These are phyloP conservation scores for Proterorhinus semilunaris DNA, from an alignment of 2,113 vertebrate species.

Conservation along the genomic window DNA sequence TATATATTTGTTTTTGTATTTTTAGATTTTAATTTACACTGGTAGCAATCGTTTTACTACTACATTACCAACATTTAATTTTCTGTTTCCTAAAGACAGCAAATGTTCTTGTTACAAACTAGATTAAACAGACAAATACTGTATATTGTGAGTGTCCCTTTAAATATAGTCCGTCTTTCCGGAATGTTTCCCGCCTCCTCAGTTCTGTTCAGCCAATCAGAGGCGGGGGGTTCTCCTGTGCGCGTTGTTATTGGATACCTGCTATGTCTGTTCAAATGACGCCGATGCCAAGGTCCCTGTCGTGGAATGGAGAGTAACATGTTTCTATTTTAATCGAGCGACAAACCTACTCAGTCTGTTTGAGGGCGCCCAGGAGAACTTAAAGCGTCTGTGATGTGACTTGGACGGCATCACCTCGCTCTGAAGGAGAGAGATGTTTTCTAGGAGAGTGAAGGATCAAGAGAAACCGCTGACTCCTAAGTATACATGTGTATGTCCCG, in stretches of 20 bases:
- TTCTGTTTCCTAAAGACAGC: too few relatives aligned
- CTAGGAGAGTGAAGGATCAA: slow-evolving; percentile 69
- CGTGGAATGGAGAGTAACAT: slow-evolving; percentile 5
- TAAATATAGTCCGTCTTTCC: slow-evolving; percentile 50
- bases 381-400: slow-evolving; percentile 63
- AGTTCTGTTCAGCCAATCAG: slow-evolving; percentile 44
- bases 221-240: neutral
- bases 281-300: slow-evolving; percentile 15
- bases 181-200: neutral
- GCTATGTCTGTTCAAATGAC: slow-evolving; percentile 41
- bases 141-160: slow-evolving; percentile 51
- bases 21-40: too few relatives aligned
- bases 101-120: too few relatives aligned
- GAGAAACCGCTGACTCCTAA: slow-evolving; percentile 70
- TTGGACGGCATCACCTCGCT: slow-evolving; percentile 26
- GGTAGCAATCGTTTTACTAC: too few relatives aligned
- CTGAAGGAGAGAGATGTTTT: slow-evolving; percentile 74
- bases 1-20: neutral
- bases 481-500: slow-evolving; percentile 73
- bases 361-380: slow-evolving; percentile 36
- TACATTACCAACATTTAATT: too few relatives aligned
- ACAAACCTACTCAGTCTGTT: slow-evolving; percentile 10
- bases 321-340: slow-evolving; percentile 47
- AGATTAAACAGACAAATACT: neutral
- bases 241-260: slow-evolving; percentile 55